These are phyloP conservation scores for Trachemys scripta DNA, from an alignment of 2,113 vertebrate genomes.

Conservation along the genomic window DNA sequence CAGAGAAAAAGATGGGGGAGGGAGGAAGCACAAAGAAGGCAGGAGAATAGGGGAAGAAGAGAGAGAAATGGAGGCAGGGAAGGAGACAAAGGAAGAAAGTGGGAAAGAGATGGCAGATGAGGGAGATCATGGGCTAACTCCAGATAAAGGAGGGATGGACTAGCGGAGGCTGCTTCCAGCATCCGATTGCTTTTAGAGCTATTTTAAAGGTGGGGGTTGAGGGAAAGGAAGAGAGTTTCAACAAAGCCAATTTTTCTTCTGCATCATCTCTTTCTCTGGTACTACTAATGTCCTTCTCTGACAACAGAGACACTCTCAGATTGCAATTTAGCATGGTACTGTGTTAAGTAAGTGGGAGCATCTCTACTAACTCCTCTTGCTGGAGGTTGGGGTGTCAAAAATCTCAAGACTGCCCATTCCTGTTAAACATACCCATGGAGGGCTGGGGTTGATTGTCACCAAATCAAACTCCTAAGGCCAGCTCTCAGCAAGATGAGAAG, in stretches of 20 bases:
- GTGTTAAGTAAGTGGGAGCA: slow-evolving; percentile 49
- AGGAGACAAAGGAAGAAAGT: background rate
- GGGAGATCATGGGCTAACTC: background rate
- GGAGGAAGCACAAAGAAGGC: background rate
- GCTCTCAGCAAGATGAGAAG: background rate
- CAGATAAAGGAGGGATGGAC: background rate
- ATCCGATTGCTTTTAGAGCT: slow-evolving; percentile 17
- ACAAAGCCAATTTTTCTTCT: fast-evolving
- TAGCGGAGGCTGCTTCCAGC: background rate
- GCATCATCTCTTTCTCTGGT: background rate
- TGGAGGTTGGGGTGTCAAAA: background rate
- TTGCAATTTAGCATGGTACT: slow-evolving; percentile 20
- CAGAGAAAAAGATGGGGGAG: background rate
- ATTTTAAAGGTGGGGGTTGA: background rate
- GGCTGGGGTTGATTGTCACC: background rate
- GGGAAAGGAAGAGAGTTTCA: background rate
- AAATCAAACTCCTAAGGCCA: background rate
- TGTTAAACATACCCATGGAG: background rate
- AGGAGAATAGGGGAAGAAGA: background rate
- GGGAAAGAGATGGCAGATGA: background rate
- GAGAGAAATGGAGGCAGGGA: background rate
- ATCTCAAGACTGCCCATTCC: background rate
- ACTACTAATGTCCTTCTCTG: background rate
- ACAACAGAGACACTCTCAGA: fast-evolving
- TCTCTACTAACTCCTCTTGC: slow-evolving; percentile 22